Percentiles rank a stretch among this genome's conserved stretches.
Conservation (phyloP, 2,888 invertebrate species). For the Synergus japonicus region DNA sequence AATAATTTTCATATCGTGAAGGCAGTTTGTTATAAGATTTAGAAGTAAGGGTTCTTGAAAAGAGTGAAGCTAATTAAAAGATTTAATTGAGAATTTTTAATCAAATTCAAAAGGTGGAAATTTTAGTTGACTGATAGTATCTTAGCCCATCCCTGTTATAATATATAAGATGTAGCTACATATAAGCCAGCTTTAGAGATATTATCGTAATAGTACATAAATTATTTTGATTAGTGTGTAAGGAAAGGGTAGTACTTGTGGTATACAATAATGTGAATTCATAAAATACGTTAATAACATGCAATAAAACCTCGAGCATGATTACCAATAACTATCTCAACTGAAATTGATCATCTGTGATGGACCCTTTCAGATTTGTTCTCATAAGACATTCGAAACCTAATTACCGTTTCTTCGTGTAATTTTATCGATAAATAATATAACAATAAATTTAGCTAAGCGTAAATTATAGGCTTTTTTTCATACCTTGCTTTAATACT, state of each 20-base stretch:
- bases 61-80: not conserved
- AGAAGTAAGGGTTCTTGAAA: not conserved
- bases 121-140: slow-evolving; percentile 17
- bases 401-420: slow-evolving; percentile 1
- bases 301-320: not conserved
- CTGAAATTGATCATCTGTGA: not conserved
- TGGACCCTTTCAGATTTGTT: not conserved
- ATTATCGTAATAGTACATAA: slow-evolving; percentile 29
- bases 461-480: not conserved
- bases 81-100: not conserved
- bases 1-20: not conserved
- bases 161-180: slow-evolving; percentile 23
- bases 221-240: slow-evolving; percentile 32
- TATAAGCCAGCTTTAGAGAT: slow-evolving; percentile 26
- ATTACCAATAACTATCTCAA: slow-evolving; percentile 6
- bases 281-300: slow-evolving; percentile 1
- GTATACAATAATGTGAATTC: not conserved
- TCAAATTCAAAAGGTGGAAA: not conserved
- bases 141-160: slow-evolving; percentile 29
- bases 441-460: slow-evolving; percentile 30
- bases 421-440: slow-evolving; percentile 23
- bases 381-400: slow-evolving; percentile 16
- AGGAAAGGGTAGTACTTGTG: not conserved
- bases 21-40: not conserved
- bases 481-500: not conserved